Base-by-base conservation (phyloP, 2,113 vertebrate genomes). In the Zootoca vivipara region DNA sequence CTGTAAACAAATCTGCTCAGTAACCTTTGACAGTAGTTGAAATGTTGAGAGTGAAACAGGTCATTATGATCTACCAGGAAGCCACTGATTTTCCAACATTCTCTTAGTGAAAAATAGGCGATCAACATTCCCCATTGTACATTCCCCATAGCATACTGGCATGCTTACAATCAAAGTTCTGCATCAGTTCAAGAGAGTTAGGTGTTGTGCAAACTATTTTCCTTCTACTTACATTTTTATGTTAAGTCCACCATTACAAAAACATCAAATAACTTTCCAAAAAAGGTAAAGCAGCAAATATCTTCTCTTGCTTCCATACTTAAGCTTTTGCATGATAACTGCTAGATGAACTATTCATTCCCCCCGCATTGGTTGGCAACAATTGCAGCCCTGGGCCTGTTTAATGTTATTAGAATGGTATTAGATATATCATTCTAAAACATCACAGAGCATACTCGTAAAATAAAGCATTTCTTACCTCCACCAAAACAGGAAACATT, bases 51-150 rank as follows among this genome's bases (percentile, higher is more conserved):
- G 78, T 79, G 82, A 92, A 94, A 92, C 10, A 1, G 58, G 12
- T 33, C 42, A 85, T 90, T 94, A 90, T 93, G 91, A 91, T 94
- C 88, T 89, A 83, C 52, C 89, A 38, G 28, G 42, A 64, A 94
- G 85, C 87, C 86, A 92, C 82, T 91, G 89, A 95, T 94, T 93
- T 93, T 85, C 64, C 87, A 91, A 90, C 87, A 90, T 33, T 85
- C 58, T 93, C 82, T 94, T 93, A 81, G 78, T 87, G 80, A 6
- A 77, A 91, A 93, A 93, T 90, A 86, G 82, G 86, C 26, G 87
- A 4, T 26, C 28, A 0, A 80, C 42, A 78, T 78, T 80, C 82
- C 82, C 2, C 75, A 18, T 90, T 93, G 79, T 73, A 58, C 16
- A 38, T 56, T 84, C 69, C 85, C 88, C 85, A 85, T 84, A 84